Base-by-base conservation (phyloP, 2,797 vertebrate species). In the Petrocephalus sullivani region DNA sequence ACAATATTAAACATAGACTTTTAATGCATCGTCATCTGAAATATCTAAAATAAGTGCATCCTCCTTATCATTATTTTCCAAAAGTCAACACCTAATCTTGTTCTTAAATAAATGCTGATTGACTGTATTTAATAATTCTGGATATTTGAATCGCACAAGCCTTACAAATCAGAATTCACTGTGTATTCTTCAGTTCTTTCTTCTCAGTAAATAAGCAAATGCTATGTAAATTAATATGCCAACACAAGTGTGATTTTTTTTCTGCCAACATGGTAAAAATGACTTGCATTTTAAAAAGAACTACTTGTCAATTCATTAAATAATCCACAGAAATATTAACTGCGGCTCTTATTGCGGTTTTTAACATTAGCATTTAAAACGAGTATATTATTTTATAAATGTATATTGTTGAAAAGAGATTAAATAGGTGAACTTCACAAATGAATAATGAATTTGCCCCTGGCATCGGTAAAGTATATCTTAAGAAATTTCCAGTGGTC, bases 171-270 rank as follows among this genome's bases (percentile, higher is more conserved):
- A 86, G 54, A 57, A 58, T 60, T 86, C 84, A 86, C 28, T 86
- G 84, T 86, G 19, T 86, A 33, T 86, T 57, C 53, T 86, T 86
- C 56, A 86, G 84, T 60, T 86, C 56, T 86, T 37, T 86, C 56
- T 33, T 86, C 82, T 84, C 53, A n/a, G 84, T 58, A 86, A 86
- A 86, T 53, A 57, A 86, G 84, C 84, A 57, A 86, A 58, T 58
- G 56, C 56, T 60, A 86, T 86, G 56, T 58, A 86, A 86, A 86
- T 86, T 86, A 57, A 86, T 58, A 86, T 57, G 56, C 82, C 82
- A 84, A 84, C 82, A 84, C 82, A 81, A 81, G 82, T 84, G 82
- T 84, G 82, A 84, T 84, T 84, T 84, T 84, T 82, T 58, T 86
- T 33, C 82, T 84, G 82, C 51, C 82, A 84, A 53, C 51, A 86